Evolutionary conservation across 2,888 invertebrate genomes (phyloP), one percentile per base, ranked within the genome.

Genomic region (Chloroclysta siterata): DNA sequence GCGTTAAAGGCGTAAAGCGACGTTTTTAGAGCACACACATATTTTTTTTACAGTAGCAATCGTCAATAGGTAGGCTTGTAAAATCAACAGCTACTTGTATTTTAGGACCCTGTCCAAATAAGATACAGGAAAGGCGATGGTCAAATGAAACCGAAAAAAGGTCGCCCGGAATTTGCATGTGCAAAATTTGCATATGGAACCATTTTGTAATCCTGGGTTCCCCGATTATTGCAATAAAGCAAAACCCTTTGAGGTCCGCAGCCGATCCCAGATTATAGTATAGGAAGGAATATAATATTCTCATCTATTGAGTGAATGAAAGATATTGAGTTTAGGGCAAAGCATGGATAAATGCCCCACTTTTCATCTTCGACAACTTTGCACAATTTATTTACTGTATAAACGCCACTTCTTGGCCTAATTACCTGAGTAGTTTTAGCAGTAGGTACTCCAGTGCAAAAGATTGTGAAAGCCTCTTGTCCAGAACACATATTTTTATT

Each of bases 191-290:
- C 69, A 67, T 71, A 69, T 65, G 69, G 57, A 71, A 69, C 65
- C 68, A 64, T 68, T 67, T 62, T 60, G 63, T 71, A 71, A 71
- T 71, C 70, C 65, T 51, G 65, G 69, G 62, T 63, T 60, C 63
- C 65, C 54, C 59, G 69, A 70, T 67, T 67, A 70, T 70, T 67
- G 67, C 71, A 69, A 71, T 71, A 69, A 71, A 68, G 68, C 63
- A 62, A 63, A 68, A 59, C 70, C 70, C 68, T 63, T 66, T 60
- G 63, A 63, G 68, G 66, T 66, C 63, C 58, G 63, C 56, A 50
- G 11, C 53, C 60, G 61, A 50, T 57, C 55, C 63, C 66, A 60
- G 68, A 68, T 70, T 68, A 58, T 57, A 13, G n/a, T n/a, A n/a
- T n/a, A 22, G 13, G 57, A 60, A 58, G 50, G 68, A 60, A 65